A percentile compares a stretch with the other conserved stretches of the same genome.
Conservation (phyloP, 2,797 vertebrate species). For the Pseudochirops corinnae region DNA sequence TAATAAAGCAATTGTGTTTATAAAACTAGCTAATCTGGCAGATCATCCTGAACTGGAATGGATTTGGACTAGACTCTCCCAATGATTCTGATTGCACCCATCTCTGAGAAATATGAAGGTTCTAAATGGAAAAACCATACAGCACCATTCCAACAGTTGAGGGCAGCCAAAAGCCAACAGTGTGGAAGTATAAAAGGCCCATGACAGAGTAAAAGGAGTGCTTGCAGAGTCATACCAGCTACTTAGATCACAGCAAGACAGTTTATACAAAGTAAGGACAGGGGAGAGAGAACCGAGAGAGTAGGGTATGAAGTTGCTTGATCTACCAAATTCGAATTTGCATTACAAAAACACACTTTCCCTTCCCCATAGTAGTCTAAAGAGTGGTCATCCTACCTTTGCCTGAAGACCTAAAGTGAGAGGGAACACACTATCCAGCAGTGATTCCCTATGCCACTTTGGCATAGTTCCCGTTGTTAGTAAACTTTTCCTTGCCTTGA, state of each 20-base stretch:
- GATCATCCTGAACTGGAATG: not conserved
- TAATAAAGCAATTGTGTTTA: conserved; percentile 20
- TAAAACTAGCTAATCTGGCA: conserved; percentile 35
- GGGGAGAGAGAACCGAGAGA: no score
- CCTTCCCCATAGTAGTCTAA: not conserved
- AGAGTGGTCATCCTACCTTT: not conserved
- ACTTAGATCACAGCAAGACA: not conserved
- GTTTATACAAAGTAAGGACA: not conserved
- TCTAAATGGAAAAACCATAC: not conserved
- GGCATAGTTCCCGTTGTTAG: not conserved
- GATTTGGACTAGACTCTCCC: not conserved
- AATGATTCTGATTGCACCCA: not conserved
- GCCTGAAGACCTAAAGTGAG: not conserved
- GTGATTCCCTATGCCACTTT: not conserved
- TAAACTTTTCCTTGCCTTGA: not conserved
- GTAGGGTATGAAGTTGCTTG: not conserved
- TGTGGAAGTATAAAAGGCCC: not conserved
- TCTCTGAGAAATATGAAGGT: conserved; percentile 8
- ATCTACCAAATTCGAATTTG: not conserved
- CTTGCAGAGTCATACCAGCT: not conserved
- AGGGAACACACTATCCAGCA: not conserved
- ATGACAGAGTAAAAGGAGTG: not conserved
- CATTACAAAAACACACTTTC: not conserved
- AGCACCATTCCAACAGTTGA: not conserved
- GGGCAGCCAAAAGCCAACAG: not conserved